phyloP scores from a whole-genome alignment of 2,113 vertebrate species.

The Cyanoramphus novaezelandiae region DNA sequence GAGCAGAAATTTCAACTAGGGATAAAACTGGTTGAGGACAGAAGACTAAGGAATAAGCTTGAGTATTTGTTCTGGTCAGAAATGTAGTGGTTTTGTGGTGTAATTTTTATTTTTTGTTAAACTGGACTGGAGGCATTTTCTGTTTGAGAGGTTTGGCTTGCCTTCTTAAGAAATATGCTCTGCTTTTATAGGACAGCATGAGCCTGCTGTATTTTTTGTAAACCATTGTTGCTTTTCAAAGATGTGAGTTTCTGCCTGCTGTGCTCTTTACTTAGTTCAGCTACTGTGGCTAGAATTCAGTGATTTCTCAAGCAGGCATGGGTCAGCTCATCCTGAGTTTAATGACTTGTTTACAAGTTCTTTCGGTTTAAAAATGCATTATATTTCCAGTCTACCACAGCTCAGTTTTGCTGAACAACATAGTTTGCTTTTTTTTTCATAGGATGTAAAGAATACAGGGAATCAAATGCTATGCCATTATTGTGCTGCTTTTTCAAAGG shows the following conservation, averaged over 20 bases:
- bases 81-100: background rate
- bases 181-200: background rate
- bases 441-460: background rate
- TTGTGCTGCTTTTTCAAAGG: background rate
- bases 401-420: background rate
- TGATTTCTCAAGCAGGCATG: background rate
- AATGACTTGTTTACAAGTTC: background rate
- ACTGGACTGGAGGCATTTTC: background rate
- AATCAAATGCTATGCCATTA: background rate
- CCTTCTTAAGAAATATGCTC: background rate
- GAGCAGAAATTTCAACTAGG: background rate
- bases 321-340: background rate
- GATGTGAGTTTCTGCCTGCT: background rate
- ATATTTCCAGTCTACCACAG: background rate
- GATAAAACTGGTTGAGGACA: background rate
- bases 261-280: background rate
- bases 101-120: background rate
- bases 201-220: background rate
- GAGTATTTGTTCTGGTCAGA: background rate
- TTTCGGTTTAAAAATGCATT: background rate
- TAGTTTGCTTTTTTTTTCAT: background rate
- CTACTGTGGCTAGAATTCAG: background rate
- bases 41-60: background rate
- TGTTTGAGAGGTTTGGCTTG: background rate
- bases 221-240: background rate